Evolutionary conservation across 2,113 vertebrate genomes (phyloP).

Genomic region (Brienomyrus brachyistius): DNA sequence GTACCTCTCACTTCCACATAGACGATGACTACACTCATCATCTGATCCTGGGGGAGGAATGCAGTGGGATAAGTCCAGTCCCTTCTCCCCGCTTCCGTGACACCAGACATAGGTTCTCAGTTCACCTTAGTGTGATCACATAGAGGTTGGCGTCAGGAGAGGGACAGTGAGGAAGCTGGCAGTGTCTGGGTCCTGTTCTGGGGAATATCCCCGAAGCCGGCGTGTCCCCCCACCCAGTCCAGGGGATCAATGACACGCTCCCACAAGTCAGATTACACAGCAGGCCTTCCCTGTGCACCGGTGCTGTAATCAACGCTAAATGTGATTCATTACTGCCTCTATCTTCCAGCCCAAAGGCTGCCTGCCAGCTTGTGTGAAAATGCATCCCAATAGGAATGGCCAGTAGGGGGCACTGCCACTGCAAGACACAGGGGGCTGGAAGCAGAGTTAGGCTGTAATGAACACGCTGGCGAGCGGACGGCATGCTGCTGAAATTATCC

Average conservation of each 20-base stretch:
- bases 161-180: not conserved
- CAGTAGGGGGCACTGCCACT: not conserved
- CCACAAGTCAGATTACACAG: not conserved
- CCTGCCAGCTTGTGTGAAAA: not conserved
- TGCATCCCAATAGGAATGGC: not conserved
- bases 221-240: not conserved
- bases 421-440: not conserved
- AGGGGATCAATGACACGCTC: not conserved
- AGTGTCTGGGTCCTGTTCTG: not conserved
- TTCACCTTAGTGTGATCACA: not conserved
- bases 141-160: not conserved
- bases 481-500: not conserved
- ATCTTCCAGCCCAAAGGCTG: not conserved
- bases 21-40: not conserved
- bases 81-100: not conserved
- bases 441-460: not conserved
- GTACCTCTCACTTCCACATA: not conserved
- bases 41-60: not conserved
- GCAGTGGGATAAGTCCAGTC: not conserved
- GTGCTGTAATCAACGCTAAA: not conserved
- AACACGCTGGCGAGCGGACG: not conserved
- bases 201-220: not conserved
- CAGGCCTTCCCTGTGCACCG: not conserved
- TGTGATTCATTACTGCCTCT: slow-evolving; percentile 6
- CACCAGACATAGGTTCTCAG: not conserved